Evolutionary conservation across 2,888 invertebrate species (phyloP).

Genomic region (Chirona hameri): DNA sequence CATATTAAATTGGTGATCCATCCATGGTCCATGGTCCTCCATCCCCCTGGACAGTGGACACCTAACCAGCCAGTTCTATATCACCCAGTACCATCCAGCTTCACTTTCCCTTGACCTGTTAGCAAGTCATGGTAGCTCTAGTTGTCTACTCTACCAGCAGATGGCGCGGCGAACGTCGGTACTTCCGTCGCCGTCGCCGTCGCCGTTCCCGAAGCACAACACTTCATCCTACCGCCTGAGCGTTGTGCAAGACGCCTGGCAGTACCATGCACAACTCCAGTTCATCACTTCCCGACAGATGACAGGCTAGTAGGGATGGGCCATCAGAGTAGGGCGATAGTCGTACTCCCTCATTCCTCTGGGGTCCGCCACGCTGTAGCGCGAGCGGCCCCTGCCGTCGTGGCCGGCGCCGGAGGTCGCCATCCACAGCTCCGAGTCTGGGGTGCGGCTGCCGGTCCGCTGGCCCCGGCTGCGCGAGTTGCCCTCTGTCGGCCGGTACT

Average conservation of each 20-base stretch:
- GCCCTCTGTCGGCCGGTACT: neutral
- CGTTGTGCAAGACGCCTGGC: too few species aligned
- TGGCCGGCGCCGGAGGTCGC: neutral
- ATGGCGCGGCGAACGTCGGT: neutral
- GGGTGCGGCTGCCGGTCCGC: neutral
- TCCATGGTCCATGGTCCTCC: too few species aligned
- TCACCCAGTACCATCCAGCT: too few species aligned
- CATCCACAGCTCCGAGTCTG: neutral
- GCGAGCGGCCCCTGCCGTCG: neutral
- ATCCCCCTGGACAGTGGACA: too few species aligned
- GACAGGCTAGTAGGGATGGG: neutral
- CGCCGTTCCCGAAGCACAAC: too few species aligned
- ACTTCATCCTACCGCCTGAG: too few species aligned
- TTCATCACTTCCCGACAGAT: neutral
- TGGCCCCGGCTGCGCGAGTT: neutral
- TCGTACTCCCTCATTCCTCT: neutral
- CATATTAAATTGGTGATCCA: too few species aligned
- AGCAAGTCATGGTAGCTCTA: neutral
- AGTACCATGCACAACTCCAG: too few species aligned
- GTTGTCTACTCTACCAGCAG: neutral
- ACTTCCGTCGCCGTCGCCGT: too few species aligned
- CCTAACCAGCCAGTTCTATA: too few species aligned
- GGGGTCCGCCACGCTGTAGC: slow-evolving; percentile 4
- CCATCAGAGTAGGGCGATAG: neutral
- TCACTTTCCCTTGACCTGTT: too few species aligned